Conservation (phyloP, 2,113 vertebrate genomes). For the Lophotis ruficrista region DNA sequence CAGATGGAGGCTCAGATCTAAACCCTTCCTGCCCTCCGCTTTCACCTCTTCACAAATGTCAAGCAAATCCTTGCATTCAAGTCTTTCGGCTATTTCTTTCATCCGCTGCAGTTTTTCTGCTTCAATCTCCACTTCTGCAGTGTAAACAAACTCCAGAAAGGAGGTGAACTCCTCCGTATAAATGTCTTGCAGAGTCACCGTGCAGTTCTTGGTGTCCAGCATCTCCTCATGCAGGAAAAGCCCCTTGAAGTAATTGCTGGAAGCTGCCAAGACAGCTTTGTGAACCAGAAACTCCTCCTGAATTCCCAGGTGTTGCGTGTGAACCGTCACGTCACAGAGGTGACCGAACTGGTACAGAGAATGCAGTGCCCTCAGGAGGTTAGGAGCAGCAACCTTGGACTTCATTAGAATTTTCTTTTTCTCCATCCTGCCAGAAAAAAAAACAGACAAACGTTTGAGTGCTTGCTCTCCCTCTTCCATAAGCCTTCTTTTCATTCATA, state of each 20-base stretch:
- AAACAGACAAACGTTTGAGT: not conserved
- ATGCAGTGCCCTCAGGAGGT: constrained; percentile 64
- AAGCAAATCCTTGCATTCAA: constrained; percentile 72
- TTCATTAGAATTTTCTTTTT: constrained; percentile 67
- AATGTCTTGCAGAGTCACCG: constrained; percentile 62
- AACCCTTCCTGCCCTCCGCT: not conserved
- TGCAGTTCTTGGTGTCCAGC: constrained; percentile 36
- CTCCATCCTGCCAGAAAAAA: constrained; percentile 64
- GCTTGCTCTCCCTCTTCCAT: not conserved
- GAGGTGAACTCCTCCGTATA: constrained; percentile 68
- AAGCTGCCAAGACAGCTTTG: constrained; percentile 71
- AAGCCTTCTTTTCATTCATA: not conserved
- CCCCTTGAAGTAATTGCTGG: constrained; percentile 74
- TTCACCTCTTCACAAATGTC: constrained; percentile 67
- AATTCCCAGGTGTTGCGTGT: constrained; percentile 50
- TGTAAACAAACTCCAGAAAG: constrained; percentile 74
- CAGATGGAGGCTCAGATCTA: constrained; percentile 41
- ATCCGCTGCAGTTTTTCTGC: constrained; percentile 58
- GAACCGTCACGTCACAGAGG: constrained; percentile 65
- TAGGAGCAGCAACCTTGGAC: constrained; percentile 66
- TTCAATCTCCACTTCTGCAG: constrained; percentile 67
- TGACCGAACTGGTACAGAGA: constrained; percentile 55
- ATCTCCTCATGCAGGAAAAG: constrained; percentile 66
- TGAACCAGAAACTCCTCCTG: constrained; percentile 70
- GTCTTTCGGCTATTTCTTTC: constrained; percentile 53